A percentile compares a stretch with the other conserved stretches of the same genome.
phyloP scores from a whole-genome alignment of 2,113 vertebrate genomes.

The Tragelaphus buxtoni region DNA sequence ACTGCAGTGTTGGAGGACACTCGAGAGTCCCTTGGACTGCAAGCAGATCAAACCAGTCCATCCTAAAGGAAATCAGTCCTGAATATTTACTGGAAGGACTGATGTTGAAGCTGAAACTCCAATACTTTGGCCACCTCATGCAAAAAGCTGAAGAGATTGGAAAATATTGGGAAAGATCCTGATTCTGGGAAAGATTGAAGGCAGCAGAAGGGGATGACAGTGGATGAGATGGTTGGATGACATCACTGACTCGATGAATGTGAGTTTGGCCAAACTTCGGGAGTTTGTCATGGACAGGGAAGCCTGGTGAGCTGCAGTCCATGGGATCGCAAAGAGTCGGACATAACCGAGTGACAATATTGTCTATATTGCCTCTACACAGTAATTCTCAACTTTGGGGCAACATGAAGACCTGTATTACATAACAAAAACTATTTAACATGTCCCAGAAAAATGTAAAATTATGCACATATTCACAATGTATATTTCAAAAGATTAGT shows the following conservation, averaged over 20 bases:
- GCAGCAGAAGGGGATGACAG: background rate
- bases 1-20: background rate
- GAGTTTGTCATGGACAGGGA: background rate
- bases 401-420: background rate
- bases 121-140: background rate
- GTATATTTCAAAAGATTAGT: background rate
- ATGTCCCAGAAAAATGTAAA: background rate
- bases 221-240: background rate
- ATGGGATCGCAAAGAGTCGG: rapidly evolving
- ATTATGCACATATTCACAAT: background rate
- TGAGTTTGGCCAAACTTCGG: background rate
- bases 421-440: background rate
- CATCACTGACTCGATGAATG: background rate
- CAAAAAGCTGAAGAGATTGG: background rate
- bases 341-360: background rate
- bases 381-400: background rate
- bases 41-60: background rate
- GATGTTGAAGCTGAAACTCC: background rate
- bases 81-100: background rate
- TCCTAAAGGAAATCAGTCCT: background rate
- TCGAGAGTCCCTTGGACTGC: background rate
- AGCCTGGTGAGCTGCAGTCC: background rate
- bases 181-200: background rate
- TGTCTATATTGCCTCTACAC: background rate
- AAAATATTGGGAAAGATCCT: background rate